Evolutionary conservation across 2,797 vertebrate genomes (phyloP), one percentile per base, ranked within the genome.

Genomic region (Mus spretus): DNA sequence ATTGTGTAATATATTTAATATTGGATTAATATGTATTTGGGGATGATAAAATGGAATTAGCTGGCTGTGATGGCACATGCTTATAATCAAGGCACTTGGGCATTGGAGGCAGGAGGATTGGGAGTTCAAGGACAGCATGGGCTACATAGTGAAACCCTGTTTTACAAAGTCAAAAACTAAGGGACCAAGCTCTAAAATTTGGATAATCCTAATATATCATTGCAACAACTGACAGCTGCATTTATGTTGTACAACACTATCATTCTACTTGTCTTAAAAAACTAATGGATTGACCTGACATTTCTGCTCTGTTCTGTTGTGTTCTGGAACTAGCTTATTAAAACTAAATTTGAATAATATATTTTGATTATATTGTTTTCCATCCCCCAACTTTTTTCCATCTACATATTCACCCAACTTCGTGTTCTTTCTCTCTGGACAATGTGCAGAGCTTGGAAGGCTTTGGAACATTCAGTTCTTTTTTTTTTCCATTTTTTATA

Each of bases 211-310:
- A 15, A n/a, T 86, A 50, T 37, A 83, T 44, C n/a, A 67, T 40
- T 83, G 50, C 12, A 82, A 55, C 34, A 84, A 50, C 34, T 72
- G n/a, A 77, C 61, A 93, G 12, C 13, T 89, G 28, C 40, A 57
- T 24, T 53, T 12, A 90, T 26, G 79, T 83, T 24, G 22, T 3
- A 72, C 61, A 34, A 26, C 14, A 47, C 15, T 86, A 9, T 34
- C 15, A 85, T 86, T 90, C 86, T 78, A 95, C 13, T 78, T 89
- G 40, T 72, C 44, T 88, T 93, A 86, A 55, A n/a, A 44, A 53
- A 86, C 61, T 93, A 85, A 50, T 59, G 4, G 59, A 90, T 85
- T 93, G 34, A n/a, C 63, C 22, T 93, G 26, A 44, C 40, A 65
- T 85, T 85, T 67, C 28, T 67, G 11, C 65, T 65, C 82, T 83